Percentiles rank a stretch among this genome's conserved stretches.
phyloP scores from a whole-genome alignment of 1,140 invertebrate genomes.

The Leptopilina clavipes region DNA sequence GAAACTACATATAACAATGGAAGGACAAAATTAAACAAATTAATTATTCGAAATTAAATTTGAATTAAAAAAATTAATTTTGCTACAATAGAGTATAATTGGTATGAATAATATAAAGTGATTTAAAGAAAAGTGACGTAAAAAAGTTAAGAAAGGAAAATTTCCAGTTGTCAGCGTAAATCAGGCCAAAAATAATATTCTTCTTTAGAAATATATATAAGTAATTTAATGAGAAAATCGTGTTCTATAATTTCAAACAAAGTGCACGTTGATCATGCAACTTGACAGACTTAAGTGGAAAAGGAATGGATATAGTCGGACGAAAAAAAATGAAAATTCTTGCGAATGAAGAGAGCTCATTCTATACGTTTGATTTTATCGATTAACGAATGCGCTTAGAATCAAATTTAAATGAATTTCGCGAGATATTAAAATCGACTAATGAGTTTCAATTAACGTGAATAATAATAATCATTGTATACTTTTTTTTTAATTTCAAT shows the following conservation, averaged over 20 bases:
- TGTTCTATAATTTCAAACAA: constrained; percentile 15
- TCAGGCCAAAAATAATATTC: neutral
- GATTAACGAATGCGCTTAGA: constrained; percentile 22
- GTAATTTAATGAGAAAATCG: neutral
- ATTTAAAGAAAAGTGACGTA: too few species aligned
- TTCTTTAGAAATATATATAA: neutral
- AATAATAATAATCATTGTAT: neutral
- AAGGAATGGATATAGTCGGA: constrained; percentile 2
- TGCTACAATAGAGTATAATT: too few species aligned
- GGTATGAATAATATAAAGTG: too few species aligned
- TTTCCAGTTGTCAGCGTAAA: neutral
- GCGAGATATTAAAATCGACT: neutral
- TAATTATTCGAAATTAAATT: too few species aligned
- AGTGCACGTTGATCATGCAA: constrained; percentile 14
- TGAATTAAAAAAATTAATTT: too few species aligned
- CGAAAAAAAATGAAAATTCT: neutral
- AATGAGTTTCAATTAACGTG: neutral
- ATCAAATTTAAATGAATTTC: constrained; percentile 3
- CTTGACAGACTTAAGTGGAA: neutral
- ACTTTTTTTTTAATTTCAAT: neutral
- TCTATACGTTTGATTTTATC: constrained; percentile 5
- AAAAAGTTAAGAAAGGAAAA: neutral
- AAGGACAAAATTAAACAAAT: too few species aligned
- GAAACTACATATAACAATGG: too few species aligned
- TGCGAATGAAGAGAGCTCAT: neutral